Evolutionary conservation across 1,140 invertebrate genomes (phyloP).

Genomic region (Drosophila aff.): DNA sequence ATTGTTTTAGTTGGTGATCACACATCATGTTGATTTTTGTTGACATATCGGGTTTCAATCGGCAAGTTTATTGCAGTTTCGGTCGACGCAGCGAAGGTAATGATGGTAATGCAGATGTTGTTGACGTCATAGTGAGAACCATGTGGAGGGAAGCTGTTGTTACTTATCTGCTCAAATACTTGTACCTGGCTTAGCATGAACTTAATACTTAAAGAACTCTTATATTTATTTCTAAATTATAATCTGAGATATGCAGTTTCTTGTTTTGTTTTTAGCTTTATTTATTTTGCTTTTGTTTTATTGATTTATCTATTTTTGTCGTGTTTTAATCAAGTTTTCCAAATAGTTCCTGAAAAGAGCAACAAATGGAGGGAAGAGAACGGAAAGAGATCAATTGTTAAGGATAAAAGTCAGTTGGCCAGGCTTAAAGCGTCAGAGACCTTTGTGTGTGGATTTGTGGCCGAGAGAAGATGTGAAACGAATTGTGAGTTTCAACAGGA

Average conservation of each 20-base stretch:
- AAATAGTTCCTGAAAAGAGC: constrained; percentile 39
- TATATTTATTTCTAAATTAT: constrained; percentile 51
- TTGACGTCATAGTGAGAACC: constrained; percentile 30
- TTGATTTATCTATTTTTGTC: constrained; percentile 53
- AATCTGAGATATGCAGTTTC: constrained; percentile 69
- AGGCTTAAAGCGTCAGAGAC: constrained; percentile 52
- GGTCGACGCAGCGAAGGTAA: constrained; percentile 6
- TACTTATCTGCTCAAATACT: constrained; percentile 66
- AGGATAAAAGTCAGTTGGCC: constrained; percentile 39
- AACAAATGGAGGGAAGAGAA: constrained; percentile 21
- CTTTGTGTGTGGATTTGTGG: constrained; percentile 61
- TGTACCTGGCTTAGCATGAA: constrained; percentile 73
- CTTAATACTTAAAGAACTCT: constrained; percentile 78
- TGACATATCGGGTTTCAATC: constrained; percentile 28
- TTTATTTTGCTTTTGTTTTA: constrained; percentile 16
- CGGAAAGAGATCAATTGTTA: constrained; percentile 39
- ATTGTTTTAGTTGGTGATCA: constrained; percentile 41
- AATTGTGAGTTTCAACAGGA: constrained; percentile 8
- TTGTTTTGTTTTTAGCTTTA: constrained; percentile 19
- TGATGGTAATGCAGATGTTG: constrained; percentile 1
- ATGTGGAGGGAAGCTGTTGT: constrained; percentile 83
- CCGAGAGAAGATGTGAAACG: constrained; percentile 23
- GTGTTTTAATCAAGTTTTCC: constrained; percentile 18
- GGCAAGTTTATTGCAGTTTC: constrained; percentile 24
- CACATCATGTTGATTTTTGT: constrained; percentile 46